Base-by-base conservation (phyloP, 2,113 vertebrate genomes). In the Nyctereutes procyonoides region DNA sequence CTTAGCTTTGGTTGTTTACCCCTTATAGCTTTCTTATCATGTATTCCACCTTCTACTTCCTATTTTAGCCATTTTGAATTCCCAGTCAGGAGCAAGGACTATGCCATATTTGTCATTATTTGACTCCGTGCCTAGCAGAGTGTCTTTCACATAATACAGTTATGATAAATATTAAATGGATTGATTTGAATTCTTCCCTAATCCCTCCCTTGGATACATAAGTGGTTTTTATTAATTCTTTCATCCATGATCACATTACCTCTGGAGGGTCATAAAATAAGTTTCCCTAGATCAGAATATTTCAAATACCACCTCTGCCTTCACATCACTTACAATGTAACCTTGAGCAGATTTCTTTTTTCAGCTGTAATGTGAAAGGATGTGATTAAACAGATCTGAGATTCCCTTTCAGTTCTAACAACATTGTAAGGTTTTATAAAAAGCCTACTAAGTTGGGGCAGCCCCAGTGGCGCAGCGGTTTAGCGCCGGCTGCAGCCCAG, bases 331-430 rank as follows among this genome's bases (percentile, higher is more conserved):
- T 35, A 30, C 20, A 58, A 2, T 81, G 7, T 91, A 84, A 81
- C 24, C 14, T 96, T 76, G 35, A 90, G 63, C 43, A 20, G 51
- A 63, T 95, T 92, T 76, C 35, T 85, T 65, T 86, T 35, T 35
- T 38, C 30, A 56, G 16, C 35, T 94, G 2, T 94, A 69, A 69
- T 71, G 17, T 74, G 15, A 96, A 28, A 86, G 24, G 14, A 5
- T 89, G 93, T 89, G 56, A 76, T 80, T 76, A 96, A 93, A 86
- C 62, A 87, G n/a, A 76, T 86, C 24, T 90, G 88, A 65, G 32
- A 38, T 82, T 95, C 89, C 58, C 56, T 94, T 63, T 58, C 28
- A 83, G 65, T 86, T 94, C 48, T 87, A 60, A 30, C 51, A 60
- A 30, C 51, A 73, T 58, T 86, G 22, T 83, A 65, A 79, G n/a